These are phyloP conservation scores for Lytechinus variegatus DNA, from an alignment of 35 echinoderm and acorn worm genomes.

Conservation along the genomic window DNA sequence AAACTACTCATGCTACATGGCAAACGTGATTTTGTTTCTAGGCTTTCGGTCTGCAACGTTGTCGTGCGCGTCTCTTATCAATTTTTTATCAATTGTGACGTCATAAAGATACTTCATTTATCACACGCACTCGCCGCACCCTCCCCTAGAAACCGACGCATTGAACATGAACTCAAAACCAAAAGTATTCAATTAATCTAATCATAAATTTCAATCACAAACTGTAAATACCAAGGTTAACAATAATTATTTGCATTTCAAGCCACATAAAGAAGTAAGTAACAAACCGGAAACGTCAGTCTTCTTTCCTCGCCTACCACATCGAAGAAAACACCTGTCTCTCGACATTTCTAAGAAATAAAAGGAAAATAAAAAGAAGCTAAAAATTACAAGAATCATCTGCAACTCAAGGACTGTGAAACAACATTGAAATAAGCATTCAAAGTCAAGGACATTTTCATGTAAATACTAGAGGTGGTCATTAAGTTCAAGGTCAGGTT, in stretches of 20 bases:
- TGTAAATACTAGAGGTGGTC: too few relatives aligned
- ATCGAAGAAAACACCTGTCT: conserved; percentile 1
- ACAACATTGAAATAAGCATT: background rate
- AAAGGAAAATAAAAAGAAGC: background rate
- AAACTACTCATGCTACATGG: too few relatives aligned
- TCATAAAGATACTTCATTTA: background rate
- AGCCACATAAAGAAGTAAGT: background rate
- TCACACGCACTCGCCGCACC: background rate
- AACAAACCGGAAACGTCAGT: background rate
- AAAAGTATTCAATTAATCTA: background rate
- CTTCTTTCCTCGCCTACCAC: background rate
- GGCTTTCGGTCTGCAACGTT: too few relatives aligned
- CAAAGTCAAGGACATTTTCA: background rate
- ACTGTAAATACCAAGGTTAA: background rate
- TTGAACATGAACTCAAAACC: background rate
- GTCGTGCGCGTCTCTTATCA: background rate
- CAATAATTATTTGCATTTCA: background rate
- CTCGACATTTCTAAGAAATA: background rate
- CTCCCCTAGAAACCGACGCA: background rate
- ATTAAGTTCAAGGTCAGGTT: too few relatives aligned
- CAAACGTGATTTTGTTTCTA: too few relatives aligned
- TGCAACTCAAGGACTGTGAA: background rate
- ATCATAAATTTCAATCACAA: background rate
- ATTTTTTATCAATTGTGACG: background rate
- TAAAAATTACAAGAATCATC: background rate